A percentile compares a stretch with the other conserved stretches of the same genome.
These are phyloP conservation scores for Macrotus californicus DNA, from an alignment of 2,113 vertebrate genomes.

Conservation along the genomic window DNA sequence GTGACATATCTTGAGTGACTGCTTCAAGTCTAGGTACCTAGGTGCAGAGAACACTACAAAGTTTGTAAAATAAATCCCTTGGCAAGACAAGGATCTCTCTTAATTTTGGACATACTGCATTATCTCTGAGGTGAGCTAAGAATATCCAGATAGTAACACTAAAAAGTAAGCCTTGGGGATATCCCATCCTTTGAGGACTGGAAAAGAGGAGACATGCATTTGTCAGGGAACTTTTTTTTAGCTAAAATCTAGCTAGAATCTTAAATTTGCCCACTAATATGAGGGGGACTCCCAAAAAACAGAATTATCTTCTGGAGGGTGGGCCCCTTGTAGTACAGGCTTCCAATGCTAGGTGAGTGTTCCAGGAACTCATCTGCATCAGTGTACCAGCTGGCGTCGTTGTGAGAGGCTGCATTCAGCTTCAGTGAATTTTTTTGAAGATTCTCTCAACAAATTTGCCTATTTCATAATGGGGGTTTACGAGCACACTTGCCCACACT, in stretches of 20 bases:
- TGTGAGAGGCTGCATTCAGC: too few relatives aligned
- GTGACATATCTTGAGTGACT: not conserved
- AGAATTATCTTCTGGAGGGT: too few relatives aligned
- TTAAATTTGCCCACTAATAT: not conserved
- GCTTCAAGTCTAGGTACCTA: not conserved
- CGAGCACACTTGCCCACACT: too few relatives aligned
- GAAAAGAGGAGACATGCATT: not conserved
- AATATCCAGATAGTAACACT: not conserved
- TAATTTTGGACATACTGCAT: conserved; percentile 6
- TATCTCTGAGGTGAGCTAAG: not conserved
- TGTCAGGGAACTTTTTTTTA: not conserved
- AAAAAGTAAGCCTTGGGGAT: not conserved
- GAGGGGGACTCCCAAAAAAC: too few relatives aligned
- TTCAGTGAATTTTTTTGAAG: too few relatives aligned
- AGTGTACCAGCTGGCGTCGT: too few relatives aligned
- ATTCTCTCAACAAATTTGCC: too few relatives aligned
- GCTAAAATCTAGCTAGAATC: not conserved
- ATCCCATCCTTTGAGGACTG: not conserved
- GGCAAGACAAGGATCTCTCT: not conserved
- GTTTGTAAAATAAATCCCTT: not conserved
- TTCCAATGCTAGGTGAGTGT: too few relatives aligned
- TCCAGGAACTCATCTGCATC: too few relatives aligned
- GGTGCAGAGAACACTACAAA: not conserved
- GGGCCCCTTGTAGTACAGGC: too few relatives aligned
- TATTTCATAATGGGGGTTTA: too few relatives aligned